Percentiles rank a stretch among this genome's conserved stretches.
Evolutionary conservation across 2,888 invertebrate species (phyloP).

Genomic region (Falcaria lacertinaria): DNA sequence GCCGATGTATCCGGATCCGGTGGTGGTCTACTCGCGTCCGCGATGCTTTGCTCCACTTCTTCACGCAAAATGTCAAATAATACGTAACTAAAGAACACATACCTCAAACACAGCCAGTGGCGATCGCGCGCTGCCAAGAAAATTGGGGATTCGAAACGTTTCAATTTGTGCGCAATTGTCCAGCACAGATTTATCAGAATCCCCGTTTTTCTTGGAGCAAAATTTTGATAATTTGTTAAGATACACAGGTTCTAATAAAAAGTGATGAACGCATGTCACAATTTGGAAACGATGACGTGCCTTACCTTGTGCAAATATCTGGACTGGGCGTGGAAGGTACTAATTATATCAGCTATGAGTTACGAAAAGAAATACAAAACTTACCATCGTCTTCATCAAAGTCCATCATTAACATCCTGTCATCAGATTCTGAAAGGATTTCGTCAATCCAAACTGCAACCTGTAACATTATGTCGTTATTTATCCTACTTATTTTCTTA

Average conservation of each 20-base stretch:
- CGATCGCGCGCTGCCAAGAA: constrained; percentile 26
- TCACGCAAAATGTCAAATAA: constrained; percentile 30
- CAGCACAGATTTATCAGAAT: constrained; percentile 9
- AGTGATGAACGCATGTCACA: constrained; percentile 52
- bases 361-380: constrained; percentile 5
- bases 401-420: constrained; percentile 75
- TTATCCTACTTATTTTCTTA: too few species aligned
- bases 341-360: neutral
- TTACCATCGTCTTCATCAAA: constrained; percentile 71
- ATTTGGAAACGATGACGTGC: constrained; percentile 42
- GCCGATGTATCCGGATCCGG: neutral
- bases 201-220: constrained; percentile 17
- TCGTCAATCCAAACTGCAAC: constrained; percentile 71
- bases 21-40: constrained; percentile 21
- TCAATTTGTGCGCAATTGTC: constrained; percentile 49
- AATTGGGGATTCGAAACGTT: constrained; percentile 21
- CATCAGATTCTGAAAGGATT: constrained; percentile 63
- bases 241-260: constrained; percentile 3
- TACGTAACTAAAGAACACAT: constrained; percentile 14
- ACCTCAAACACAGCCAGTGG: constrained; percentile 18
- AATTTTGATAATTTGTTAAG: constrained; percentile 2
- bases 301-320: constrained; percentile 14
- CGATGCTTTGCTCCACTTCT: constrained; percentile 51
- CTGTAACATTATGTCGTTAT: too few species aligned
- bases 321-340: neutral